Percentiles rank a stretch among this genome's conserved stretches.
phyloP scores from a whole-genome alignment of 2,888 invertebrate genomes.

The Meta bourneti region DNA sequence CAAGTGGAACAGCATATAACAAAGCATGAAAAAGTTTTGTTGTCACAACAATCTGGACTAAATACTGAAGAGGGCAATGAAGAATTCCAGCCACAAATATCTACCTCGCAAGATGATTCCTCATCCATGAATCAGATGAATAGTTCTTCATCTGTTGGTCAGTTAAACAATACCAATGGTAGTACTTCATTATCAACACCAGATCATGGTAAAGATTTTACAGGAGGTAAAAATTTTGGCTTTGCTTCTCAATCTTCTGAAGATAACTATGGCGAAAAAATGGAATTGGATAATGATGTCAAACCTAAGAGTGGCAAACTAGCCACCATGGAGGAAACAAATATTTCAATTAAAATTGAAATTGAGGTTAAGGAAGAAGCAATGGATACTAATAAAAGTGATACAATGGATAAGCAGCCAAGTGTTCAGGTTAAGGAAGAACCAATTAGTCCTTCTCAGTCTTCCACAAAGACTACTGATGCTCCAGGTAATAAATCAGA shows the following conservation, averaged over 20 bases:
- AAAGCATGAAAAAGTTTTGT: conserved; percentile 73
- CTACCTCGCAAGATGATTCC: conserved; percentile 26
- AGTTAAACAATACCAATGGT: conserved; percentile 5
- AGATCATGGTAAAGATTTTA: background rate
- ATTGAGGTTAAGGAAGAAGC: conserved; percentile 78
- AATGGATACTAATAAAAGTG: conserved; percentile 51
- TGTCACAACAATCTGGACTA: conserved; percentile 49
- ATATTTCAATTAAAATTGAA: conserved; percentile 69
- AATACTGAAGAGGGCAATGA: conserved; percentile 41
- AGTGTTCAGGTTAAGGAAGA: conserved; percentile 79
- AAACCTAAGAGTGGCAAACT: conserved; percentile 22
- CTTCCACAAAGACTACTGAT: conserved; percentile 80
- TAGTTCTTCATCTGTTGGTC: background rate
- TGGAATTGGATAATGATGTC: conserved; percentile 70
- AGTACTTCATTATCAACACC: conserved; percentile 18
- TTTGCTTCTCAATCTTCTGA: conserved; percentile 27
- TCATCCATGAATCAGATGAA: conserved; percentile 42
- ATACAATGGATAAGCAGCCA: conserved; percentile 83
- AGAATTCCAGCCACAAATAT: conserved; percentile 23
- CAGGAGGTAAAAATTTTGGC: conserved; percentile 36
- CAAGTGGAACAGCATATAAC: conserved; percentile 67
- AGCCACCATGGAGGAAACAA: background rate
- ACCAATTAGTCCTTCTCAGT: conserved; percentile 80
- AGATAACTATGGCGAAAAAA: conserved; percentile 45
- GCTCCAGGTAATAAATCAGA: conserved; percentile 73